A percentile compares a stretch with the other conserved stretches of the same genome.
These are phyloP conservation scores for Noctua janthina DNA, from an alignment of 2,888 invertebrate genomes.

Conservation along the genomic window DNA sequence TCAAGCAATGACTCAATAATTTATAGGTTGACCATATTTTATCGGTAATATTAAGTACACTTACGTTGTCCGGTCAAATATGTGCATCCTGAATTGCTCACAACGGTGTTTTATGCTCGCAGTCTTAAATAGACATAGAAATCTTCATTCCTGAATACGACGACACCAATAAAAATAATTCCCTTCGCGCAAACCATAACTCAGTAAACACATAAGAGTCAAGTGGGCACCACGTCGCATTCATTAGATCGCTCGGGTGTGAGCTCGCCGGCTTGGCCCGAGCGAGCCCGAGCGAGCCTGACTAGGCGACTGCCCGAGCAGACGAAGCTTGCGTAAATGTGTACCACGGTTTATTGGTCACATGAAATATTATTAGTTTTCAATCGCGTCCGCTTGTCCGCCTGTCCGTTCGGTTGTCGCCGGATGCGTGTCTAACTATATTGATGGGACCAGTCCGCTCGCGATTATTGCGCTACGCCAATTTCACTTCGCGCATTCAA, in stretches of 20 bases:
- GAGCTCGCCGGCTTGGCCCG: constrained; percentile 42
- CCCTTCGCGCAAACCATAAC: constrained; percentile 49
- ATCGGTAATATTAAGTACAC: constrained; percentile 59
- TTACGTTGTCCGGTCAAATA: constrained; percentile 65
- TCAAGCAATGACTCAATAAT: constrained; percentile 54
- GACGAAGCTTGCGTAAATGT: constrained; percentile 79
- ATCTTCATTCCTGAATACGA: constrained; percentile 64
- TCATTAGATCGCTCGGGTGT: constrained; percentile 69
- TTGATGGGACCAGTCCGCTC: constrained; percentile 82
- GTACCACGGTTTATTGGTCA: constrained; percentile 75
- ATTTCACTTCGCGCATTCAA: constrained; percentile 78
- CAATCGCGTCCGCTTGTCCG: constrained; percentile 82
- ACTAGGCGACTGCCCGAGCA: constrained; percentile 40
- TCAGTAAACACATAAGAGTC: constrained; percentile 58
- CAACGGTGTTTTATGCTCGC: constrained; percentile 60
- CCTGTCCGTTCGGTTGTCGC: constrained; percentile 79
- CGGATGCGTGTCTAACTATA: constrained; percentile 85
- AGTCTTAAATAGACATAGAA: constrained; percentile 65
- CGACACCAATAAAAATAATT: constrained; percentile 62
- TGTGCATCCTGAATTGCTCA: constrained; percentile 62
- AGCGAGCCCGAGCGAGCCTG: background rate
- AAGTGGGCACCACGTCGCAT: constrained; percentile 58
- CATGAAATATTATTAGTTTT: constrained; percentile 84
- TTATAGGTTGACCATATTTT: constrained; percentile 54
- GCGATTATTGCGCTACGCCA: constrained; percentile 75